These are phyloP conservation scores for Hyppa rectilinea DNA, from an alignment of 2,888 invertebrate species.

Conservation along the genomic window DNA sequence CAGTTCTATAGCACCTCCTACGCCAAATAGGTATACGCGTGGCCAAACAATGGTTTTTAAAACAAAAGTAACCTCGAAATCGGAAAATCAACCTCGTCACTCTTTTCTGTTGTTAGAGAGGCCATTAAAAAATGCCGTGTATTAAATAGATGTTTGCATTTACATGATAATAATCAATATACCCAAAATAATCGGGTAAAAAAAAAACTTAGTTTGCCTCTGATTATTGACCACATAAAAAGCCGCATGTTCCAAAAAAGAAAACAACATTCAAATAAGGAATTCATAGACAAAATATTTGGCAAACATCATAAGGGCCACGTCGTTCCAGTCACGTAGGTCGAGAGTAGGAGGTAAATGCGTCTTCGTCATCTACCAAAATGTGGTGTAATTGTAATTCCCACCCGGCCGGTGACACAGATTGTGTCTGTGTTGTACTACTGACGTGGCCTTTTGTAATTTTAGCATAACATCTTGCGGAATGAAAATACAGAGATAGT, in stretches of 20 bases:
- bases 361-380: conserved; percentile 46
- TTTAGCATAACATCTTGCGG: conserved; percentile 32
- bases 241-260: not conserved
- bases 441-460: conserved; percentile 53
- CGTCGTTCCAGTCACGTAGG: conserved; percentile 58
- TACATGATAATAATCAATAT: not conserved
- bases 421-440: conserved; percentile 24
- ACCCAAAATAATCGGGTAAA: not conserved
- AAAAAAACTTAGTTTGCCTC: not conserved
- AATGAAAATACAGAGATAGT: conserved; percentile 39
- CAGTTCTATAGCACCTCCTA: not conserved
- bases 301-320: conserved; percentile 18
- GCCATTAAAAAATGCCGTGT: not conserved
- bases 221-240: not conserved
- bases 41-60: conserved; percentile 25
- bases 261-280: conserved; percentile 33
- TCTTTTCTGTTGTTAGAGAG: not conserved
- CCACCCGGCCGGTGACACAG: conserved; percentile 32
- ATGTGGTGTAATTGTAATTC: conserved; percentile 54
- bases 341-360: conserved; percentile 57
- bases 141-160: not conserved
- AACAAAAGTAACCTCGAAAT: conserved; percentile 8
- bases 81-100: not conserved
- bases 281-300: conserved; percentile 36
- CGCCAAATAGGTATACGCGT: not conserved